Base-by-base conservation (phyloP, 2,888 invertebrate species). In the Pseudanteris insignis region DNA sequence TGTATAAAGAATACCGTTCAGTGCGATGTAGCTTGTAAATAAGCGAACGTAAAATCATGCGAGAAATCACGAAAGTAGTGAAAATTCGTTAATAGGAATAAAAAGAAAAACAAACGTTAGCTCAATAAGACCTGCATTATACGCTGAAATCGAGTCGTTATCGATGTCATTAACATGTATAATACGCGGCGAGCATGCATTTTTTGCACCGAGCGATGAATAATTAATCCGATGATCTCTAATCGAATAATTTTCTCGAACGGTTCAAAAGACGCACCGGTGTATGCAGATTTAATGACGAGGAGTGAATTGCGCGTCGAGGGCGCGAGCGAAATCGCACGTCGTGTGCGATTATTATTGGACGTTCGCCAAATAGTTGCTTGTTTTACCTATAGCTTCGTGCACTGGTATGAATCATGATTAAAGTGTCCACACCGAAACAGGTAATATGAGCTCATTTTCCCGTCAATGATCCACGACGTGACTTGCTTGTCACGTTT, bases 381-480 rank as follows among this genome's bases (percentile, higher is more conserved):
- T 36, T 30, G 50, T 38, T 58, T 44, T 34, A 43, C 43, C 30
- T 38, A 48, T 13, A 37, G 21, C 34, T 34, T 28, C 44, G 38
- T 33, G 46, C 30, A 18, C 40, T 40, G 12, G 51, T 33, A 57
- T 46, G 21, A 46, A 41, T 51, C 40, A 46, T 40, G 46, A 46
- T 51, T 59, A 59, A 59, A 51, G 46, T 28, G 24, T 40, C 33
- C 33, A 40, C 15, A 18, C 12, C 10, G 43, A 6, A 50, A 50
- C 43, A 50, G 50, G 50, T 58, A 58, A 58, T 50, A 50, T 58
- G 38, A 26, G 50, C 44, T 50, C 50, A 40, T 50, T 50, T 58
- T 58, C 36, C 34, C 33, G 32, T 58, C 50, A 48, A 34, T 43
- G 33, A 25, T 32, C 9, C 26, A 33, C n/a, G 11, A 47, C 38